Conservation (phyloP, 2,797 vertebrate species). For the Hozukius guyotensis region DNA sequence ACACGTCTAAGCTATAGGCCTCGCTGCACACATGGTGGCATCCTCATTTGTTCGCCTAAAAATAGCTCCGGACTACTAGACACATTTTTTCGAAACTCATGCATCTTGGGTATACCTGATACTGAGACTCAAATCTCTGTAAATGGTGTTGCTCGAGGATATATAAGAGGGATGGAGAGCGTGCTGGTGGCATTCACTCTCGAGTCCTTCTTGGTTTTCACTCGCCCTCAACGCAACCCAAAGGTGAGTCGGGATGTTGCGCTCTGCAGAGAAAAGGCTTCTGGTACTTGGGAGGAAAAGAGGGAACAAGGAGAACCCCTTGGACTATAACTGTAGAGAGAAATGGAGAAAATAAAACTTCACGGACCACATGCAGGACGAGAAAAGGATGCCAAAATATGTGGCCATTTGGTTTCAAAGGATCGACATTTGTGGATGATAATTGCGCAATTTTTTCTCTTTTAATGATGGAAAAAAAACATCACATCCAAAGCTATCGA, state of each 20-base stretch:
- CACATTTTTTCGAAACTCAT: slow-evolving; percentile 86
- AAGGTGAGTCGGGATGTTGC: slow-evolving; percentile 80
- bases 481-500: not conserved
- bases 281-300: slow-evolving; percentile 35
- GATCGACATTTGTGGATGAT: slow-evolving; percentile 62
- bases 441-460: slow-evolving; percentile 22
- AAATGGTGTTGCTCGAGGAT: slow-evolving; percentile 81
- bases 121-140: slow-evolving; percentile 81
- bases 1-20: slow-evolving; percentile 74
- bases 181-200: slow-evolving; percentile 63
- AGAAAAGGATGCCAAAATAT: slow-evolving; percentile 18
- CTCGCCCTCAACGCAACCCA: slow-evolving; percentile 84
- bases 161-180: slow-evolving; percentile 75
- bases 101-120: slow-evolving; percentile 79
- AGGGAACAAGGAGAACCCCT: slow-evolving; percentile 31
- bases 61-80: slow-evolving; percentile 84
- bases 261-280: not conserved
- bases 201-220: slow-evolving; percentile 83
- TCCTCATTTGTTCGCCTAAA: slow-evolving; percentile 84
- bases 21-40: slow-evolving; percentile 76
- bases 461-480: slow-evolving; percentile 11
- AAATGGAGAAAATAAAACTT: slow-evolving; percentile 34
- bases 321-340: slow-evolving; percentile 70
- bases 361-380: slow-evolving; percentile 45
- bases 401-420: slow-evolving; percentile 32